Percentiles rank a stretch among this genome's conserved stretches.
Conservation (phyloP, 2,888 invertebrate genomes). For the Acanthosoma haemorrhoidale region DNA sequence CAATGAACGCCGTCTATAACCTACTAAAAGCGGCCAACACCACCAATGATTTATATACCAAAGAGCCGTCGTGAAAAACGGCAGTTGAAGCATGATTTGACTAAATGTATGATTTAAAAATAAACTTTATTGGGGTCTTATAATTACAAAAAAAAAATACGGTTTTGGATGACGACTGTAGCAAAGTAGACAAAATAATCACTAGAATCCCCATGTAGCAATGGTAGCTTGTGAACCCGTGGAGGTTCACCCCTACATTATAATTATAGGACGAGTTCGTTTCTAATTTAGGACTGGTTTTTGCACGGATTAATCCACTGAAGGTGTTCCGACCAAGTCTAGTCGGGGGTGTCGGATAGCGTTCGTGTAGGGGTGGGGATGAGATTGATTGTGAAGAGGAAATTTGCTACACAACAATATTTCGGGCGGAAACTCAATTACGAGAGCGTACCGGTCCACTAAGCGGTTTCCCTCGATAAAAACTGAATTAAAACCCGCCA, state of each 20-base stretch:
- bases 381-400: constrained; percentile 21
- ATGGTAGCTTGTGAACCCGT: no score
- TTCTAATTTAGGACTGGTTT: background rate
- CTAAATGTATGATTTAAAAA: no score
- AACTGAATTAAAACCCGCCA: constrained; percentile 21
- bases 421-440: constrained; percentile 22
- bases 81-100: no score
- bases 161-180: no score
- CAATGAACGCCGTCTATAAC: no score
- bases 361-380: no score
- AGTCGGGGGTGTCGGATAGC: background rate
- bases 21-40: no score
- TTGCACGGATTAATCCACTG: background rate
- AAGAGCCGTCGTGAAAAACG: no score
- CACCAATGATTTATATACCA: no score
- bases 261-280: background rate
- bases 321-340: background rate
- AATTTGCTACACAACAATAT: constrained; percentile 22
- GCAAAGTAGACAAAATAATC: no score
- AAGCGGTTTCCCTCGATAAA: constrained; percentile 21
- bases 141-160: no score
- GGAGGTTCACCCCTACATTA: background rate
- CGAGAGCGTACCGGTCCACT: background rate
- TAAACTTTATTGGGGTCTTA: no score
- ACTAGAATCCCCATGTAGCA: background rate